Evolutionary conservation across 2,888 invertebrate genomes (phyloP).

Genomic region (Ectobius pallidus): DNA sequence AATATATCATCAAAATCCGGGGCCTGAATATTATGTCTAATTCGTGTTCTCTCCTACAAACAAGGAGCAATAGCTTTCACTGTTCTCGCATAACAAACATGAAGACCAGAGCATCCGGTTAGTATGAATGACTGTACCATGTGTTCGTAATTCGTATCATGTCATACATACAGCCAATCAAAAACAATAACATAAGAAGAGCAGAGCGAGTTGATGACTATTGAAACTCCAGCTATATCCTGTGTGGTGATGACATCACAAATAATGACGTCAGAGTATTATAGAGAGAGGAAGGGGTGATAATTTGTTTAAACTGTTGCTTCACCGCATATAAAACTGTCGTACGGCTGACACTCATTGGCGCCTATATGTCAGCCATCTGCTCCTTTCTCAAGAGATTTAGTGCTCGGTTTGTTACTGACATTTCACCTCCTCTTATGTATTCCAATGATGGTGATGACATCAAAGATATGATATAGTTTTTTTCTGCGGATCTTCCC

Average conservation of each 20-base stretch:
- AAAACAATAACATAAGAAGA: constrained; percentile 13
- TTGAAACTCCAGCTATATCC: constrained; percentile 24
- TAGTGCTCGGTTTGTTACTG: background rate
- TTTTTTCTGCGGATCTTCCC: background rate
- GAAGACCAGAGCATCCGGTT: too few species aligned
- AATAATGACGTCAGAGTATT: constrained; percentile 28
- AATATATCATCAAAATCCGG: too few species aligned
- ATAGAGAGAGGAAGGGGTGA: constrained; percentile 19
- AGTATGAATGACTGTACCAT: background rate
- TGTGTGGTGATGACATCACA: constrained; percentile 18
- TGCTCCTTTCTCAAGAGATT: background rate
- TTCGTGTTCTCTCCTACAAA: too few species aligned
- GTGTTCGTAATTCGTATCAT: background rate
- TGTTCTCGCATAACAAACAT: too few species aligned
- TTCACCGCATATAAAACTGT: constrained; percentile 19
- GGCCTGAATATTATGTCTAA: too few species aligned
- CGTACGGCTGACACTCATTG: constrained; percentile 16
- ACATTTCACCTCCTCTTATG: constrained; percentile 14
- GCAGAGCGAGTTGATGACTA: background rate
- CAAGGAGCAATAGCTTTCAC: too few species aligned
- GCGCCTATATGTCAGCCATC: constrained; percentile 21
- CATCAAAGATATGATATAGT: background rate
- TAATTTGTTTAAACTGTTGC: constrained; percentile 28
- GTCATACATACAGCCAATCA: background rate
- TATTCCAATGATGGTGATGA: constrained; percentile 5